Percentiles rank a stretch among this genome's conserved stretches.
phyloP scores from a whole-genome alignment of 2,113 vertebrate species.

The Aspidoscelis tigris region DNA sequence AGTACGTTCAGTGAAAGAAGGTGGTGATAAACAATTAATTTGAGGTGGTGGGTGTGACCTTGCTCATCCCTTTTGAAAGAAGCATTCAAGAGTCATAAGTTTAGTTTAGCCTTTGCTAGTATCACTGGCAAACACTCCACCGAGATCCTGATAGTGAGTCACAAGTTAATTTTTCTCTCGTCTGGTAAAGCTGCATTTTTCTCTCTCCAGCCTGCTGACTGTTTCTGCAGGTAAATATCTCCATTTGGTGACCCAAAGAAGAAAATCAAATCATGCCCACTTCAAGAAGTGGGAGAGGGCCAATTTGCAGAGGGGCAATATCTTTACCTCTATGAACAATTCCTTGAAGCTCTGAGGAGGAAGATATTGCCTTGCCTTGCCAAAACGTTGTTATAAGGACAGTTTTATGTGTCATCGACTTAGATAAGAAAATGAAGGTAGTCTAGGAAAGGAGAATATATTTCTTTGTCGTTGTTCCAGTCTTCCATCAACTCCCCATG shows the following conservation, averaged over 20 bases:
- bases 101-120: not conserved
- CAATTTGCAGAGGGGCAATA: not conserved
- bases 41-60: not conserved
- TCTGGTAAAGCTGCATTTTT: conserved; percentile 4
- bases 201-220: not conserved
- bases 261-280: not conserved
- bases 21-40: not conserved
- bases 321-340: not conserved
- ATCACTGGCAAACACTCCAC: not conserved
- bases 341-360: not conserved
- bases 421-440: not conserved
- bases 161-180: conserved; percentile 36
- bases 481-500: not conserved
- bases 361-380: not conserved
- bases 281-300: not conserved
- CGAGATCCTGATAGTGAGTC: conserved; percentile 23
- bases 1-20: not conserved
- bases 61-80: not conserved
- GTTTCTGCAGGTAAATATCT: not conserved
- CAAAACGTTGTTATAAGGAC: not conserved
- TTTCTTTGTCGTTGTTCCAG: no score
- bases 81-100: not conserved
- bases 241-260: not conserved
- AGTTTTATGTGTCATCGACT: not conserved
- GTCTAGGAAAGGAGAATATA: no score